These are phyloP conservation scores for Cantharis rufa DNA, from an alignment of 2,888 invertebrate genomes.

Conservation along the genomic window DNA sequence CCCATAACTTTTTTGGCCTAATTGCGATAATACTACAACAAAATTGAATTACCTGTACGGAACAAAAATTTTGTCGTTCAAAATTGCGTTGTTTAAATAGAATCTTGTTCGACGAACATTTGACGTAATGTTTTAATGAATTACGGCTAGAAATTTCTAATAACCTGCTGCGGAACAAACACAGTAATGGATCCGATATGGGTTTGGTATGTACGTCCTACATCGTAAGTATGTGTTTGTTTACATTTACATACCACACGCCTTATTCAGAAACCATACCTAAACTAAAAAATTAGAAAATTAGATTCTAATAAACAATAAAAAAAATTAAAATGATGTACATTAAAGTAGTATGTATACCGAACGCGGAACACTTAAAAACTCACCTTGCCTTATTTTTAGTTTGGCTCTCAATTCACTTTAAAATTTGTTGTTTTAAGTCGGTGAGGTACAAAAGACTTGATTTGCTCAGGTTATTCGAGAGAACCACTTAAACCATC, in stretches of 20 bases:
- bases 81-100: background rate
- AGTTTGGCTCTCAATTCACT: background rate
- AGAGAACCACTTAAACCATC: constrained; percentile 23
- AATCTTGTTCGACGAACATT: background rate
- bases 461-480: constrained; percentile 34
- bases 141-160: constrained; percentile 1
- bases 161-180: constrained; percentile 15
- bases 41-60: background rate
- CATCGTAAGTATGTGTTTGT: constrained; percentile 1
- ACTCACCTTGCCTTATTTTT: background rate
- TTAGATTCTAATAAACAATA: background rate
- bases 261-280: background rate
- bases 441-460: constrained; percentile 31
- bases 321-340: background rate
- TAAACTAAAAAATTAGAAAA: constrained; percentile 1
- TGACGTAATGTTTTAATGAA: constrained; percentile 1
- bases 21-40: too few relatives aligned
- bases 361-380: background rate
- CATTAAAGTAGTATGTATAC: background rate
- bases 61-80: background rate
- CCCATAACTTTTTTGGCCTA: background rate
- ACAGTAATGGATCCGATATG: constrained; percentile 23
- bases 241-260: constrained; percentile 4
- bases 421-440: constrained; percentile 33
- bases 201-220: constrained; percentile 25